Base-by-base conservation (phyloP, 2,888 invertebrate genomes). In the Drosophila subsilvestris region DNA sequence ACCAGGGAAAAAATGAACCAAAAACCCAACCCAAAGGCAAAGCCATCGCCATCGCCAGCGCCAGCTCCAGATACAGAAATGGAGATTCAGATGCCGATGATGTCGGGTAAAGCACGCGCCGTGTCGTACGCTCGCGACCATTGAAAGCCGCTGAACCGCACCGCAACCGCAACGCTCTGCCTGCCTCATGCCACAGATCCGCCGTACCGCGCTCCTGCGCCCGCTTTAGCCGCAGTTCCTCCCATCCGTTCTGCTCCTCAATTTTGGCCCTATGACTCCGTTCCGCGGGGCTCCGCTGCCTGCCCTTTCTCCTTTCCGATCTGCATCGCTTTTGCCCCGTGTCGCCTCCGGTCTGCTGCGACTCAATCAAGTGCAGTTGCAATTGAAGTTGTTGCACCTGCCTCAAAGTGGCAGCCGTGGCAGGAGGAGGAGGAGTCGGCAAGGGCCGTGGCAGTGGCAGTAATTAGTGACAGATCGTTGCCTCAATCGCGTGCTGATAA, bases 401-500 rank as follows among this genome's bases (percentile, higher is more conserved):
- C 63, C 57, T 47, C 29, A 42, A 50, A 56, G 74, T 50, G 44
- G 43, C 69, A 49, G 53, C 42, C 42, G 37, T 3, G 18, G 14
- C 18, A n/a, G n/a, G 20, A 29, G 29, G 18, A 12, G 50, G 42
- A 32, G 56, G 25, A 51, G 29, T 25, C 22, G 44, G n/a, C n/a
- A n/a, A 6, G 6, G 25, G 29, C 12, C 32, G 32, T 12, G 37
- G 45, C 44, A 45, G 60, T 61, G 63, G 74, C 71, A 72, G 72
- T 82, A 86, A 86, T 84, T 82, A 84, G 87, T 83, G 79, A 87
- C 86, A 85, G 79, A 71, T 79, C 83, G 79, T 53, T 87, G 86
- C 51, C 74, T 76, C 75, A 86, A 87, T 83, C 83, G 86, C 83
- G 83, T 83, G 83, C 86, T 79, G 81, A 50, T 81, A 86, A 86